phyloP scores from a whole-genome alignment of 2,888 invertebrate genomes.

The Drosophila conformis region DNA sequence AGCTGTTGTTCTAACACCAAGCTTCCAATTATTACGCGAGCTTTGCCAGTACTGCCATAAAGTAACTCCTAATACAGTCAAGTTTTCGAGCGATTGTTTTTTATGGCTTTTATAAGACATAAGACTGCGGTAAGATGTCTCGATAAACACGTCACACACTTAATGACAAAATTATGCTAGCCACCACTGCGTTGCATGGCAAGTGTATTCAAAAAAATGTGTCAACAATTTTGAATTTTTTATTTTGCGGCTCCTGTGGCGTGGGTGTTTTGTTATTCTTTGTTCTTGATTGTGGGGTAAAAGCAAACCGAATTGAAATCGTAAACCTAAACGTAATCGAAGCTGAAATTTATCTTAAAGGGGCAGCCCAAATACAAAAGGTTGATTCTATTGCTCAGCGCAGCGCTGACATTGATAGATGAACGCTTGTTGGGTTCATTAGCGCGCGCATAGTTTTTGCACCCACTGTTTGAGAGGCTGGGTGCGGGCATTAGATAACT shows the following conservation, averaged over 20 bases:
- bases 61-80: background rate
- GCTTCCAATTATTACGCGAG: background rate
- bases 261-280: conserved; percentile 53
- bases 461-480: conserved; percentile 62
- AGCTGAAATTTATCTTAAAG: conserved; percentile 58
- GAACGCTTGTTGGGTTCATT: conserved; percentile 69
- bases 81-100: background rate
- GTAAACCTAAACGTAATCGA: conserved; percentile 33
- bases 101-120: background rate
- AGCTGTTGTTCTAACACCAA: no score
- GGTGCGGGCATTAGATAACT: conserved; percentile 69
- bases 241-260: conserved; percentile 54
- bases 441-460: conserved; percentile 73
- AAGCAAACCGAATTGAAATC: conserved; percentile 70
- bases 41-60: background rate
- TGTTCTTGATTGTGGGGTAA: conserved; percentile 75
- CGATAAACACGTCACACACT: background rate
- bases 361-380: conserved; percentile 51
- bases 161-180: background rate
- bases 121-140: background rate
- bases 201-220: conserved; percentile 44
- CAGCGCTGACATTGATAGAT: conserved; percentile 77
- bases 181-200: background rate
- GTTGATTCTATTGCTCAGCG: conserved; percentile 61
- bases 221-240: conserved; percentile 60